Base-by-base conservation (phyloP, 2,797 vertebrate species). In the Lagorchestes hirsutus region DNA sequence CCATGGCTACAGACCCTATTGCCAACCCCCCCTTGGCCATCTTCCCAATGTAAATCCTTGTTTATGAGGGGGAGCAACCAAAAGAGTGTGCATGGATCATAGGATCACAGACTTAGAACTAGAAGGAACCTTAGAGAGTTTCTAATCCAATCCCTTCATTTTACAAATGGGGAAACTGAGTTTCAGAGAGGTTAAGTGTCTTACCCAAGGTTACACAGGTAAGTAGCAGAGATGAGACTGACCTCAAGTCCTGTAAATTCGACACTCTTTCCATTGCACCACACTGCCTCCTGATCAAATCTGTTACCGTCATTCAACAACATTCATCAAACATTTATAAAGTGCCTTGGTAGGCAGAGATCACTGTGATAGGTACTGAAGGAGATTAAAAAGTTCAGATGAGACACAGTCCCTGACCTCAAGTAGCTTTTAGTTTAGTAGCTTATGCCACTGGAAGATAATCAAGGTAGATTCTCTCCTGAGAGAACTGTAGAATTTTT, bases 1-100 rank as follows among this genome's bases (percentile, higher is more conserved):
- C 59, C 82, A 0, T 31, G 54, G 62, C 93, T 50, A 92, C 40
- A 67, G 92, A 91, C 50, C 59, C 55, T 55, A 90, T n/a, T 57
- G 34, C 10, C 94, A 94, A 55, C 24, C 57, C 96, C 91, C 87
- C 46, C 46, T 55, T 91, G 96, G 67, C 90, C 67, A 5, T 93
- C 55, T 93, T 91, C 55, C n/a, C 94, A 94, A 50, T 94, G 74
- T 22, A 87, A 24, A 87, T 87, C 40, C 40, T 87, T 87, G 74
- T 87, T 87, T 87, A 87, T 3, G 3, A 87, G 74, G 74, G 74
- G 74, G 40, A 50, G 50, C 74, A 28, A 34, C 40, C 74, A 40
- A 82, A 40, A 46, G n/a, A 46, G 67, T 24, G 8, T 82, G 18
- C n/a, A 82, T 82, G n/a, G 67, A 82, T 46, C 67, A 40, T 46